Conservation (phyloP, 2,888 invertebrate genomes). For the Phalera bucephala region DNA sequence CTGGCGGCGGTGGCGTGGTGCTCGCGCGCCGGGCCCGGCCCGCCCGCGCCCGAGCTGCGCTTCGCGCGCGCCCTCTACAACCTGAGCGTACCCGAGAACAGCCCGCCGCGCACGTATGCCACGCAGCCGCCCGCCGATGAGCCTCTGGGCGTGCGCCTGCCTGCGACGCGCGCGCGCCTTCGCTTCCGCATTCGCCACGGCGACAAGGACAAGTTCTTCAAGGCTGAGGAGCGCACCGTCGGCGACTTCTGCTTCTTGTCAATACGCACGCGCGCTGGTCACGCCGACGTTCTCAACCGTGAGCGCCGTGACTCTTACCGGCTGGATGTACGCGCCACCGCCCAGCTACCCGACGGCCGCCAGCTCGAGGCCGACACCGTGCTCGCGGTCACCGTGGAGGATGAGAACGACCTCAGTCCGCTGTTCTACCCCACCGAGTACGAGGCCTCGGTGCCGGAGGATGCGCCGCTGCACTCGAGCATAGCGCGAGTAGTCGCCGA, state of each 20-base stretch:
- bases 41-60: slow-evolving; percentile 64
- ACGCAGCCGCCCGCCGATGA: slow-evolving; percentile 87
- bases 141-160: slow-evolving; percentile 89
- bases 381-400: slow-evolving; percentile 88
- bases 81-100: slow-evolving; percentile 96
- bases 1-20: slow-evolving; percentile 56
- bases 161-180: slow-evolving; percentile 75
- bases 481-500: slow-evolving; percentile 92
- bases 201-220: slow-evolving; percentile 95
- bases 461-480: slow-evolving; percentile 92
- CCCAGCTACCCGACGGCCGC: slow-evolving; percentile 81
- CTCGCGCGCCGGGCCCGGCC: slow-evolving; percentile 52
- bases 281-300: slow-evolving; percentile 94
- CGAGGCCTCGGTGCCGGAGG: slow-evolving; percentile 93
- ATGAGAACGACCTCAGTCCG: slow-evolving; percentile 96
- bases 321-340: slow-evolving; percentile 87
- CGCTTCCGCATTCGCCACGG: slow-evolving; percentile 94
- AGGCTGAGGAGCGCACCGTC: slow-evolving; percentile 93
- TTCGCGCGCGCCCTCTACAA: slow-evolving; percentile 92
- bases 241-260: slow-evolving; percentile 98
- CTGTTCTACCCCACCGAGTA: slow-evolving; percentile 96
- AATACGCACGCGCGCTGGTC: slow-evolving; percentile 93
- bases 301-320: slow-evolving; percentile 94
- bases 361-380: slow-evolving; percentile 87
- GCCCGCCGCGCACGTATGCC: slow-evolving; percentile 93